Evolutionary conservation across 2,113 vertebrate genomes (phyloP), one percentile per base, ranked within the genome.

Genomic region (Nymphicus hollandicus): DNA sequence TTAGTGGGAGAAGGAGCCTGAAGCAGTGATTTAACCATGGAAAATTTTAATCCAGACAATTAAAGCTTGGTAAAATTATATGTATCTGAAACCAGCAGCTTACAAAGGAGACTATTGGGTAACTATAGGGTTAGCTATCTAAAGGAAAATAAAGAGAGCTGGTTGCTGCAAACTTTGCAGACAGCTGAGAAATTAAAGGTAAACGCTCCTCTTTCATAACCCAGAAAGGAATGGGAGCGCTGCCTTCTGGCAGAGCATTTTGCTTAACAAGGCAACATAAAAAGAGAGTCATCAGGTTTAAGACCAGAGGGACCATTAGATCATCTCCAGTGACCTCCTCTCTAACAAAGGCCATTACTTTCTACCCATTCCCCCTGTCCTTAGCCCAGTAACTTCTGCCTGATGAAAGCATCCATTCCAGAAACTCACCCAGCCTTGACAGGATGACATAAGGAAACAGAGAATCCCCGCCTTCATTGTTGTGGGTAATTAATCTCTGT

Each of bases 231-330:
- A 89, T 31, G 79, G 81, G 88, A 97, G 63, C 0, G 0, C 79
- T 91, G 95, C 82, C 90, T 93, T 52, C 76, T 90, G 95, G 92
- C 90, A 93, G 64, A 91, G 82, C 68, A 16, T 86, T 88, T 17
- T 86, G 90, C 88, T 97, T 70, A 69, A 80, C 58, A 17, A 90
- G 76, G 88, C 82, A 93, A 20, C n/a, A 5, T 19, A 24, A 85
- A 90, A 13, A 50, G 29, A 79, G 74, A 94, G 66, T 94, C 94
- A 95, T 47, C 66, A 11, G 74, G 52, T 73, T 28, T 86, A 43
- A 61, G 68, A 74, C 79, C 95, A 97, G 95, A 28, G 58, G 71
- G 82, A 80, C 68, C 86, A 82, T 80, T 1, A 94, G 88, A 80
- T 96, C 95, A 94, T 91, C 90, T 29, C 3, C 0, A 78, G 87